Conservation (phyloP, 2,888 invertebrate genomes). For the Gonocerus acuteangulatus region DNA sequence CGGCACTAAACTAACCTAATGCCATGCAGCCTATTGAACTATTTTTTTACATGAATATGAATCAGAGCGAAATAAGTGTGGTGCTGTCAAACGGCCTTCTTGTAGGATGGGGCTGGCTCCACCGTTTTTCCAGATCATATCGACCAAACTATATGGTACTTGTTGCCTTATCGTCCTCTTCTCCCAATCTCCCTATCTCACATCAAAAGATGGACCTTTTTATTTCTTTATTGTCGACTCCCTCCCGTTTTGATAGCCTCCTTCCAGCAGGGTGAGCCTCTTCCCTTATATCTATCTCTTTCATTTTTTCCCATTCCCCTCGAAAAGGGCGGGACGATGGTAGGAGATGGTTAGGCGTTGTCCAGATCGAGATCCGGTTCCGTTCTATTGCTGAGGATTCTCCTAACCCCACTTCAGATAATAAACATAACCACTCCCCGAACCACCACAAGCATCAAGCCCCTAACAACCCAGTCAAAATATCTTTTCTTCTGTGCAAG, state of each 20-base stretch:
- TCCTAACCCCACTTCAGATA: conserved; percentile 11
- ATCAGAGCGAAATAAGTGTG: too few relatives aligned
- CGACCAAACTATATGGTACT: conserved; percentile 26
- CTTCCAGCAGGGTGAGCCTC: conserved; percentile 25
- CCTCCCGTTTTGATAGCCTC: conserved; percentile 29
- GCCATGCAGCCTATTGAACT: too few relatives aligned
- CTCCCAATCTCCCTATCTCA: conserved; percentile 17
- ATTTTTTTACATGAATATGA: too few relatives aligned
- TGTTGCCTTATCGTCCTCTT: conserved; percentile 26
- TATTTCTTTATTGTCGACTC: conserved; percentile 35
- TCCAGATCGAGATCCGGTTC: conserved; percentile 9
- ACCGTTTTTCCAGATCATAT: conserved; percentile 13
- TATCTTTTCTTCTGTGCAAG: too few relatives aligned
- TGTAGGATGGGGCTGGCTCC: too few relatives aligned
- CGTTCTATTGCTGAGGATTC: conserved; percentile 4
- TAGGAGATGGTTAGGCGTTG: conserved; percentile 1
- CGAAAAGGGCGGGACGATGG: not conserved
- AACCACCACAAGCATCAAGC: not conserved
- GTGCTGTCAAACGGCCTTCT: too few relatives aligned
- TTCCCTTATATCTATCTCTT: conserved; percentile 10
- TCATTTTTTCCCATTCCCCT: not conserved
- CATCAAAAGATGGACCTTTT: conserved; percentile 28
- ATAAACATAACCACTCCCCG: conserved; percentile 3
- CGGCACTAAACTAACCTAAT: too few relatives aligned
- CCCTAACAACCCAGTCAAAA: not conserved